phyloP scores from a whole-genome alignment of 2,113 vertebrate species.

The Sisor rabdophorus region DNA sequence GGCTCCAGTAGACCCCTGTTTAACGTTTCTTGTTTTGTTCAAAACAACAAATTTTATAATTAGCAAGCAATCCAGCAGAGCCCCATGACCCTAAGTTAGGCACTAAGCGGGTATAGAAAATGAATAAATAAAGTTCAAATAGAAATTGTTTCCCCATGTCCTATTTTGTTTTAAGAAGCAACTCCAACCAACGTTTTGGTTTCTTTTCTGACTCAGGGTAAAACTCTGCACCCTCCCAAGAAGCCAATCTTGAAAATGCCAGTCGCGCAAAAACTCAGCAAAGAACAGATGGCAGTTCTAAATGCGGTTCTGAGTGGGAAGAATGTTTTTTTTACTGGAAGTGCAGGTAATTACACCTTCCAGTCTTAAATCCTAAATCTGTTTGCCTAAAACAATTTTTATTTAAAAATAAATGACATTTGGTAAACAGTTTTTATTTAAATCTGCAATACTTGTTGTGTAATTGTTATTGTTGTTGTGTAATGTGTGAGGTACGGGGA shows the following conservation, averaged over 20 bases:
- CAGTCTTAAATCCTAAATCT: neutral
- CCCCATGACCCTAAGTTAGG: no score
- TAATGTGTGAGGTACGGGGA: slow-evolving; percentile 82
- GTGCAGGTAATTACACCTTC: slow-evolving; percentile 73
- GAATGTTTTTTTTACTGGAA: slow-evolving; percentile 95
- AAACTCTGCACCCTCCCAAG: slow-evolving; percentile 67
- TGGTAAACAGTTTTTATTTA: no score
- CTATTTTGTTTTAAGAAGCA: neutral
- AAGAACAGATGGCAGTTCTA: slow-evolving; percentile 83
- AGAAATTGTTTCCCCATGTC: no score
- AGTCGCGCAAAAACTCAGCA: slow-evolving; percentile 71
- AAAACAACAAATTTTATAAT: no score
- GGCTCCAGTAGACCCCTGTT: no score
- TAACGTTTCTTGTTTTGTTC: no score
- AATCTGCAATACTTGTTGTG: no score
- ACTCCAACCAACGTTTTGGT: neutral
- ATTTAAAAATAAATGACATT: no score
- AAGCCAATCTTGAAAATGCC: slow-evolving; percentile 67
- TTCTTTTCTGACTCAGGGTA: slow-evolving; percentile 57
- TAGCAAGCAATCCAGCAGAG: no score
- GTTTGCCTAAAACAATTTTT: neutral
- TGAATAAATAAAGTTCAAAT: no score
- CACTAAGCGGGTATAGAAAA: no score
- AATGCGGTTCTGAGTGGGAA: slow-evolving; percentile 77
- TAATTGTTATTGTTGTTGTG: no score